phyloP scores from a whole-genome alignment of 2,113 vertebrate species.

The Colossoma macropomum region DNA sequence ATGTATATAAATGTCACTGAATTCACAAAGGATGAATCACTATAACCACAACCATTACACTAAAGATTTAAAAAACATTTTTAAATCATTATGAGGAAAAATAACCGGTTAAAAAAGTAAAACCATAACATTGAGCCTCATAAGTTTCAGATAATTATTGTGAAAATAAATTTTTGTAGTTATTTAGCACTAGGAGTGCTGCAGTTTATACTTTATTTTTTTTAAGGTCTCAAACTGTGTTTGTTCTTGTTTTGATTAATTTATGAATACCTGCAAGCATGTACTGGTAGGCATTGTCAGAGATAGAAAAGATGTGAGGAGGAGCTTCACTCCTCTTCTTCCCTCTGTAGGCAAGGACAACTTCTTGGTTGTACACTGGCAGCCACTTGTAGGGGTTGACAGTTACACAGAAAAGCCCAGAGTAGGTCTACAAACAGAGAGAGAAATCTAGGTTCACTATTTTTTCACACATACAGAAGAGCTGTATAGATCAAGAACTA shows the following conservation, averaged over 20 bases:
- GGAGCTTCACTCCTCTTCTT: conserved; percentile 84
- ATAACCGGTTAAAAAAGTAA: background rate
- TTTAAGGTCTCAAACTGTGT: background rate
- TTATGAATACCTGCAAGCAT: conserved; percentile 78
- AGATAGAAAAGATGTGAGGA: conserved; percentile 86
- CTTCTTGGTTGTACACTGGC: conserved; percentile 30
- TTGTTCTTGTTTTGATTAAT: background rate
- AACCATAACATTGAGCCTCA: background rate
- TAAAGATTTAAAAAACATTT: too few relatives aligned
- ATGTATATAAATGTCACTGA: background rate
- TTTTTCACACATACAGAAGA: background rate
- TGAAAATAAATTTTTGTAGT: too few relatives aligned
- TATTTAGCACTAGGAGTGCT: too few relatives aligned
- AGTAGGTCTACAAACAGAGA: conserved; percentile 69
- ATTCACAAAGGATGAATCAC: background rate
- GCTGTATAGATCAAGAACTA: background rate
- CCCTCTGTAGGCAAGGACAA: conserved; percentile 78
- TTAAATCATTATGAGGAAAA: background rate
- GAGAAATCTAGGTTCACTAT: background rate
- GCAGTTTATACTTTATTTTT: background rate
- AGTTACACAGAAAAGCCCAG: conserved; percentile 30
- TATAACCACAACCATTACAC: background rate
- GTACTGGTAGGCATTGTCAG: conserved; percentile 84
- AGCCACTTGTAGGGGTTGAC: conserved; percentile 7
- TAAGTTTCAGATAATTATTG: background rate